phyloP scores from a whole-genome alignment of 2,113 vertebrate genomes.

The Phalacrocorax aristotelis region DNA sequence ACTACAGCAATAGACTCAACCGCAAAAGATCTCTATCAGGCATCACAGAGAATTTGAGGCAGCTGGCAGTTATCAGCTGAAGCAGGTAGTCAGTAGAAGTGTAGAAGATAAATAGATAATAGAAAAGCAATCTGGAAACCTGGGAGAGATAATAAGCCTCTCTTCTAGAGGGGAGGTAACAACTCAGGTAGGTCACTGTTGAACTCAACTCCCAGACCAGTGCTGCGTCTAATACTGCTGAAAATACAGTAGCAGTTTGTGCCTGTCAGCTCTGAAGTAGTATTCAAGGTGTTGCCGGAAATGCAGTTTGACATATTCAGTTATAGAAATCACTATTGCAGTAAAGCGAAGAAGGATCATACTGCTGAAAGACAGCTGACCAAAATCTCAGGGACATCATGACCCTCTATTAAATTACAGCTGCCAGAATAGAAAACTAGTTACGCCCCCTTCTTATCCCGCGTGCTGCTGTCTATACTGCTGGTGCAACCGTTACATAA shows the following conservation, averaged over 20 bases:
- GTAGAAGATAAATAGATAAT: constrained; percentile 44
- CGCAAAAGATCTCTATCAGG: neutral
- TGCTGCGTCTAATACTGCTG: neutral
- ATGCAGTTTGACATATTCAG: neutral
- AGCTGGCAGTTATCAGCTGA: constrained; percentile 35
- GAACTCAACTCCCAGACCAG: neutral
- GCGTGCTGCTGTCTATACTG: neutral
- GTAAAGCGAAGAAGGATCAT: neutral
- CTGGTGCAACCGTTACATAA: rapidly evolving
- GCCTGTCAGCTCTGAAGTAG: neutral
- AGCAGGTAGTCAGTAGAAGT: constrained; percentile 19
- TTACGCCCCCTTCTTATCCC: neutral
- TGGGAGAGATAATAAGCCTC: constrained; percentile 9
- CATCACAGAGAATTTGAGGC: constrained; percentile 21
- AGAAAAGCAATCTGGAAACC: constrained; percentile 41
- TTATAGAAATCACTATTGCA: neutral
- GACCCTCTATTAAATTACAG: neutral
- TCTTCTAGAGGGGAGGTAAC: neutral
- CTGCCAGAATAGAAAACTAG: neutral
- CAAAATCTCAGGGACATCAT: neutral
- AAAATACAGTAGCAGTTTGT: neutral
- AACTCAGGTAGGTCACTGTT: neutral
- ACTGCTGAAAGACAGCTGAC: neutral
- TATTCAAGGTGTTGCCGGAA: neutral
- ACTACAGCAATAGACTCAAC: neutral